Evolutionary conservation across 2,888 invertebrate genomes (phyloP).

Genomic region (Balanococcus diminutus): DNA sequence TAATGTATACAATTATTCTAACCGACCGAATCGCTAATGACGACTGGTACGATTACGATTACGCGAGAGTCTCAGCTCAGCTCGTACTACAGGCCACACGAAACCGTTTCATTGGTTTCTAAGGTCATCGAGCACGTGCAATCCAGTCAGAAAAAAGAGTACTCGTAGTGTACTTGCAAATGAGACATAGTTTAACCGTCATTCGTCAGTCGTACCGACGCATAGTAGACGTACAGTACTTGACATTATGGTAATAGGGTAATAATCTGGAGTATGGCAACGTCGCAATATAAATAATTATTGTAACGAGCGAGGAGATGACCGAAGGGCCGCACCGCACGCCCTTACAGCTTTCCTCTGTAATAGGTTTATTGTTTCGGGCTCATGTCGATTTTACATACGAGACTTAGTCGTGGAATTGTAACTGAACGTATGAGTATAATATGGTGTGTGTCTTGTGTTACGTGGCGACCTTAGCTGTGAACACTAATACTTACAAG

Average conservation of each 20-base stretch:
- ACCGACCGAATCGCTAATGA: background rate
- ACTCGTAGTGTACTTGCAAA: slow-evolving; percentile 31
- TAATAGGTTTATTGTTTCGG: slow-evolving; percentile 8
- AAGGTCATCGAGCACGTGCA: slow-evolving; percentile 44
- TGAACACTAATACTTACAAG: too few relatives aligned
- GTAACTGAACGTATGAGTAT: too few relatives aligned
- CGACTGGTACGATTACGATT: background rate
- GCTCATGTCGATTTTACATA: background rate
- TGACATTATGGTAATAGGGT: slow-evolving; percentile 26
- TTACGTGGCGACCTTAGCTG: too few relatives aligned
- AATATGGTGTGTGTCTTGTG: too few relatives aligned
- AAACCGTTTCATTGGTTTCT: slow-evolving; percentile 25
- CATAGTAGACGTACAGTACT: background rate
- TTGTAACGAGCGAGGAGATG: slow-evolving; percentile 15
- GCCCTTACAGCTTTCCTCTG: too few relatives aligned
- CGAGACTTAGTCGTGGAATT: too few relatives aligned
- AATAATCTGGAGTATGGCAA: slow-evolving; percentile 16
- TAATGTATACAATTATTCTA: background rate
- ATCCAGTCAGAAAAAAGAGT: slow-evolving; percentile 26
- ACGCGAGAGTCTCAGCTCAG: too few relatives aligned
- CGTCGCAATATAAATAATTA: slow-evolving; percentile 43
- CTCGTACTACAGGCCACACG: background rate
- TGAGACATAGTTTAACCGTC: background rate
- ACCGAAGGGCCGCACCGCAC: background rate
- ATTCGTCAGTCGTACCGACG: too few relatives aligned